Conservation (phyloP, 2,888 invertebrate genomes). For the Nymphalis urticae region DNA sequence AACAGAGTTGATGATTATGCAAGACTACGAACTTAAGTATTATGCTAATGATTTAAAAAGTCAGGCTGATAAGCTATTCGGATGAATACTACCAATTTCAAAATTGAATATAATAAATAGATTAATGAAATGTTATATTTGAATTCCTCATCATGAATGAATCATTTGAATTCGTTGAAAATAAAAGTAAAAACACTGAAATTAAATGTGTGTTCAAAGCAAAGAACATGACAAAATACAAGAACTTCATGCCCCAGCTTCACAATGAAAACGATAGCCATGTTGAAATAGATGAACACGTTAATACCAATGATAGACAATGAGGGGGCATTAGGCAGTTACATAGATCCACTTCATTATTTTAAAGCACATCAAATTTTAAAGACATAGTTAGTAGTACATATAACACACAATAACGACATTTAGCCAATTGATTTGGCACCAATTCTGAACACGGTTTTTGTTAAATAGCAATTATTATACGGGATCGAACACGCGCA, state of each 20-base stretch:
- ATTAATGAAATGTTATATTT: too few relatives aligned
- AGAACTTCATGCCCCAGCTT: too few relatives aligned
- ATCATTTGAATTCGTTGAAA: too few relatives aligned
- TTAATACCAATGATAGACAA: too few relatives aligned
- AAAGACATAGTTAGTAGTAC: neutral
- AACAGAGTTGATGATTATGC: constrained; percentile 52
- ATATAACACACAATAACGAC: constrained; percentile 6
- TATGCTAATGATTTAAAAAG: constrained; percentile 7
- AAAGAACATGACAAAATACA: too few relatives aligned
- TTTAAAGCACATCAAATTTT: constrained; percentile 4
- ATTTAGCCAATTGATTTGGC: constrained; percentile 65
- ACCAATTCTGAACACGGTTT: constrained; percentile 66
- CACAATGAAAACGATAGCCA: too few relatives aligned
- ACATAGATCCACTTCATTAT: neutral
- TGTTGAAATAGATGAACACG: too few relatives aligned
- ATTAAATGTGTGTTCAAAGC: too few relatives aligned
- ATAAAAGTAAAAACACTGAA: too few relatives aligned
- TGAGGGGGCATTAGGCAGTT: neutral
- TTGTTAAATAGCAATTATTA: constrained; percentile 13
- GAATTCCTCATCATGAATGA: too few relatives aligned
- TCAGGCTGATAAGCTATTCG: constrained; percentile 15
- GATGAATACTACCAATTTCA: neutral
- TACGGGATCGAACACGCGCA: constrained; percentile 7
- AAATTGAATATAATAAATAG: neutral
- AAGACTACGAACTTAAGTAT: constrained; percentile 23